These are phyloP conservation scores for Tetragnatha versicolor DNA, from an alignment of 1,140 invertebrate genomes.

Conservation along the genomic window DNA sequence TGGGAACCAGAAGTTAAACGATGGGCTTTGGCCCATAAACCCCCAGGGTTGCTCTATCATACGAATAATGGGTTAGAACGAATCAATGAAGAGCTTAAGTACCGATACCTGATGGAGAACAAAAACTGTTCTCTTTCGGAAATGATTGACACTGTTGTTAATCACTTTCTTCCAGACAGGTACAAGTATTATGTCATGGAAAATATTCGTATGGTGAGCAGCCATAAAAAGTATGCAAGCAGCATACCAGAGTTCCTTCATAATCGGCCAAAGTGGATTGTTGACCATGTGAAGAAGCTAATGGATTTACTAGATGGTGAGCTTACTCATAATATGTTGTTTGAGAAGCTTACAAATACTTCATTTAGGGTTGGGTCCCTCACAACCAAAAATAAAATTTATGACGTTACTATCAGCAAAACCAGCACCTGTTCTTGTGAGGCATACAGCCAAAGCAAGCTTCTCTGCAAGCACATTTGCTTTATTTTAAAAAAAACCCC, in stretches of 20 bases:
- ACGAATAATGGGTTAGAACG: slow-evolving; percentile 14
- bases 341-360: background rate
- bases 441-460: too few relatives aligned
- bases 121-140: slow-evolving; percentile 6
- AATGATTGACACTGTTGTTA: background rate
- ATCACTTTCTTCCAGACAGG: background rate
- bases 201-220: too few relatives aligned
- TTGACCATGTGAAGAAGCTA: background rate
- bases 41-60: background rate
- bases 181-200: too few relatives aligned
- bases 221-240: background rate
- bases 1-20: background rate
- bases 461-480: too few relatives aligned
- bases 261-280: background rate
- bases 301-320: background rate
- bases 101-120: background rate
- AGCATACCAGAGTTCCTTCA: background rate
- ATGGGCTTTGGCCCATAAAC: slow-evolving; percentile 9
- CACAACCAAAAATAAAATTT: background rate
- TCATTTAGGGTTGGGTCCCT: background rate
- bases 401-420: background rate
- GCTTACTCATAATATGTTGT: background rate
- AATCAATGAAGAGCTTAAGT: background rate
- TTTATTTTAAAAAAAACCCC: too few relatives aligned
- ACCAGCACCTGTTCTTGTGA: background rate